Conservation (phyloP, 2,113 vertebrate genomes). For the Craseonycteris thonglongyai region DNA sequence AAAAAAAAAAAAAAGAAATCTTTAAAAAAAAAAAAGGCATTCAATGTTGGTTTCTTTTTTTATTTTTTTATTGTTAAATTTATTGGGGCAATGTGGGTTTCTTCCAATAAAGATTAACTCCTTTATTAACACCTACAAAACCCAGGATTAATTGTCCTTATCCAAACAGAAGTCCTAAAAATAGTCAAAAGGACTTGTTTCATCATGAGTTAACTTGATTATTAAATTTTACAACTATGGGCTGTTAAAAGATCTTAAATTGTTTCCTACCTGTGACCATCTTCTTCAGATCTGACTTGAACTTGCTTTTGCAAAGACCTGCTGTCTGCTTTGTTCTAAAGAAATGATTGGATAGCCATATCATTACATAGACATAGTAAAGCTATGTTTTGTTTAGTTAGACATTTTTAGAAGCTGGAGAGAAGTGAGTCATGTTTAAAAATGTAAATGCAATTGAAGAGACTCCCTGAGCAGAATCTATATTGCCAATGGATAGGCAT, state of each 20-base stretch:
- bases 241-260: not conserved
- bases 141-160: not conserved
- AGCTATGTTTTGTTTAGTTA: not conserved
- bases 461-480: not conserved
- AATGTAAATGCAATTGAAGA: not conserved
- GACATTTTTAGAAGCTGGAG: not conserved
- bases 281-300: not conserved
- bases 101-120: not conserved
- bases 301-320: not conserved
- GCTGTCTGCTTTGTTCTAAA: not conserved
- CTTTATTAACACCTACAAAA: not conserved
- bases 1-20: too few relatives aligned
- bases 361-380: not conserved
- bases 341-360: not conserved
- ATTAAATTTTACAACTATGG: not conserved
- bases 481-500: not conserved
- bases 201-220: not conserved
- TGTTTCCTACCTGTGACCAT: not conserved
- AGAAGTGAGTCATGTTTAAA: not conserved
- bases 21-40: too few relatives aligned
- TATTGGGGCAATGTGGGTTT: not conserved
- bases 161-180: not conserved
- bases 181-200: not conserved
- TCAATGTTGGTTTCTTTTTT: too few relatives aligned
- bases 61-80: too few relatives aligned